phyloP scores from a whole-genome alignment of 2,797 vertebrate species.

The Gorsachius magnificus region DNA sequence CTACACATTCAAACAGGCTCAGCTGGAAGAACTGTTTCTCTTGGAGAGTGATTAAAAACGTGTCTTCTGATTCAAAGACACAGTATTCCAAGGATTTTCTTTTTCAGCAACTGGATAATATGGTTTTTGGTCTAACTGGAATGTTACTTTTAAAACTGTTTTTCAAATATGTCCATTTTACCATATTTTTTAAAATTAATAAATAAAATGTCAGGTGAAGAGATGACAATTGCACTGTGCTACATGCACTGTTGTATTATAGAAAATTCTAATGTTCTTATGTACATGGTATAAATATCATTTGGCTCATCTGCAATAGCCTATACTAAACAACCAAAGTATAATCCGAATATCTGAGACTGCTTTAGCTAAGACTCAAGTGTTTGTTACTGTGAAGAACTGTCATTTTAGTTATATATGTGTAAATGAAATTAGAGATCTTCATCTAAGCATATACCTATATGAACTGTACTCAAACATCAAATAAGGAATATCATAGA shows the following conservation, averaged over 20 bases:
- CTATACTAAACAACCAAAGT: background rate
- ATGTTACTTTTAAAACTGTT: background rate
- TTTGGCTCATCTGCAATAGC: background rate
- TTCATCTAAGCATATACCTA: background rate
- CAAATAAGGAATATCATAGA: background rate
- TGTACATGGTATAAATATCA: background rate
- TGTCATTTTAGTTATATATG: background rate
- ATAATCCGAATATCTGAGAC: background rate
- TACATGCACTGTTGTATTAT: background rate
- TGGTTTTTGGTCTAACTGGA: background rate
- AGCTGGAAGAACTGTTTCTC: background rate
- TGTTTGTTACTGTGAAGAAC: background rate
- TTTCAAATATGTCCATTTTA: background rate
- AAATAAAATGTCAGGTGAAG: background rate
- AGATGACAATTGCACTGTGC: background rate
- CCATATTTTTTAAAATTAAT: fast-evolving
- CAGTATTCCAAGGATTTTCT: background rate
- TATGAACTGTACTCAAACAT: background rate
- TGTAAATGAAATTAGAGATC: background rate
- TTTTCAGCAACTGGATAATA: background rate
- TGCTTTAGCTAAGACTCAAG: background rate
- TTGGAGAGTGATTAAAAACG: background rate
- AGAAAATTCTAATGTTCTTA: background rate
- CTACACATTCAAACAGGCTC: background rate
- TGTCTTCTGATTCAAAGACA: background rate